Evolutionary conservation across 2,888 invertebrate species (phyloP), one percentile per base, ranked within the genome.

Genomic region (Drosophila pegasa): DNA sequence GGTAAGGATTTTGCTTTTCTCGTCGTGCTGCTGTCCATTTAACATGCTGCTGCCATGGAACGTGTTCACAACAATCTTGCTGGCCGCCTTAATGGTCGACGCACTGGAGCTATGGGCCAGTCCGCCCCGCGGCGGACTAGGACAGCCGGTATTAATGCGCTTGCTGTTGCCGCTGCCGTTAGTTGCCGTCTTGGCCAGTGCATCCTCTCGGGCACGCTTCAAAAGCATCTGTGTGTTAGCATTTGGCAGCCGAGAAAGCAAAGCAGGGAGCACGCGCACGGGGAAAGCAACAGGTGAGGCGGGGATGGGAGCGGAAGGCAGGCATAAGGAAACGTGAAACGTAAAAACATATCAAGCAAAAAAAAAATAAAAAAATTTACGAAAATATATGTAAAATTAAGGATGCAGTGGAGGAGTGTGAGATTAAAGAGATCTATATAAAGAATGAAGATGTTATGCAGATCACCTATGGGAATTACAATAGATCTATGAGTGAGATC

Each of bases 1-100:
- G 10, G 89, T 89, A 73, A 90, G 80, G 56, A 91, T 82, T 55
- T 89, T 79, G 54, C 78, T 80, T 69, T 91, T 91, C 55, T 91
- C 90, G 31, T 87, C 86, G 37, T 85, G 85, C 55, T 88, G 85
- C 55, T 91, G 90, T 16, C 89, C 78, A 71, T 67, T 91, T 52
- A 92, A 80, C 81, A 92, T 73, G 71, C 86, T 91, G 83, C 90
- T 92, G 65, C 90, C 91, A 75, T 92, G 92, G 78, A 92, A 92
- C 65, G 91, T 88, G 73, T 91, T 92, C 35, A 92, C 92, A 65
- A 92, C 91, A 54, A 91, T 90, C 80, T 92, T 92, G 66, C 75
- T 88, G 66, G 88, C 29, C 47, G 80, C 66, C 63, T 81, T 86
- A 31, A 83, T 40, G 3, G 82, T 82, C 6, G 86, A 65, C 9